Base-by-base conservation (phyloP, 2,113 vertebrate genomes). In the Calonectris borealis region DNA sequence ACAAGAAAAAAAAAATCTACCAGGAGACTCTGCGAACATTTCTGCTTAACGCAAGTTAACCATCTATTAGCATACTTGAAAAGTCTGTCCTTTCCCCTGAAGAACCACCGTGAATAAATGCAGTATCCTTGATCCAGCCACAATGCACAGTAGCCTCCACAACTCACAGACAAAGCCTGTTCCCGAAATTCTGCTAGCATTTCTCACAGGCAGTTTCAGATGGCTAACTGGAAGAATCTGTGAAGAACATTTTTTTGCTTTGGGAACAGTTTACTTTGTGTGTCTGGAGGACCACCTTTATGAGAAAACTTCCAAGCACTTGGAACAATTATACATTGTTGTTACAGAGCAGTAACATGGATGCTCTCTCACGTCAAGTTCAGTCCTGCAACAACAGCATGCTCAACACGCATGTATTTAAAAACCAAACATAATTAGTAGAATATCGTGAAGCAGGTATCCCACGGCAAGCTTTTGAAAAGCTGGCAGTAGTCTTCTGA, bases 111-210 rank as follows among this genome's bases (percentile, higher is more conserved):
- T 0, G 9, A 69, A 38, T 7, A 16, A 73, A 36, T 3, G 2
- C 51, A 36, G 34, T 7, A 62, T 27, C 64, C 68, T 22, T 27
- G 31, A 93, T 31, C 17, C 76, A 83, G 44, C 22, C 42, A 52
- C 61, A 42, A 12, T 10, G 34, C 38, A 29, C 2, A 0, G 36
- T 2, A 2, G 40, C 16, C 58, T 44, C 48, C 3, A 1, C 46
- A 71, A 27, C 20, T 40, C 40, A 40, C 40, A 40, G 54, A 69
- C 16, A 90, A 79, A 92, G 54, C 9, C 36, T 61, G 15, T 18
- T 80, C 66, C 68, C 16, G 2, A 73, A 54, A 85, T 77, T 62
- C 49, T 80, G 15, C 27, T 34, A 34, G 17, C 40, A 11, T 16
- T 90, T 65, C 71, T 62, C 58, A 69, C 7, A 17, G 9, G 12